phyloP scores from a whole-genome alignment of 2,113 vertebrate genomes.

The Tiliqua scincoides region DNA sequence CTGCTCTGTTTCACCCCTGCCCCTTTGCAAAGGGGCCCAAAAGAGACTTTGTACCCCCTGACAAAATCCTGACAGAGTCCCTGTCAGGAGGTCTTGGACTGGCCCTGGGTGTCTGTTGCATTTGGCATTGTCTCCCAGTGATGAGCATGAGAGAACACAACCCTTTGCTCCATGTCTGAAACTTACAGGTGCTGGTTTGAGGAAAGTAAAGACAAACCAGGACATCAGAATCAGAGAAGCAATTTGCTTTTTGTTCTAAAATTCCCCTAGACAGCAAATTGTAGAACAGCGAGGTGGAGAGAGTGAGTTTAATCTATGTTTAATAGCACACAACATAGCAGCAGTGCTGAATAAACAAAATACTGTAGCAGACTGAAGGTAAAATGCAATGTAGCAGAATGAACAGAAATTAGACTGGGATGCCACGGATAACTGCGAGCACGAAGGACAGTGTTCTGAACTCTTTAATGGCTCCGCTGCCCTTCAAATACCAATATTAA shows the following conservation, averaged over 20 bases:
- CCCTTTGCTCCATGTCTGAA: not conserved
- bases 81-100: no score
- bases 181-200: not conserved
- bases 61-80: no score
- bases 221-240: not conserved
- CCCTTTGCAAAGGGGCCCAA: no score
- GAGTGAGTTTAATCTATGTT: not conserved
- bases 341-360: not conserved
- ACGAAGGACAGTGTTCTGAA: not conserved
- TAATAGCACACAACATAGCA: not conserved
- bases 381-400: not conserved
- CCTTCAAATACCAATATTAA: not conserved
- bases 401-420: not conserved
- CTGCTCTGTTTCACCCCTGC: no score
- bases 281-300: not conserved
- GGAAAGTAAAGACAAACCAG: not conserved
- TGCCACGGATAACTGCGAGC: not conserved
- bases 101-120: no score
- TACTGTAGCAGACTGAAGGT: not conserved
- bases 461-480: not conserved
- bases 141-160: not conserved
- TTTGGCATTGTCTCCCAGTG: not conserved
- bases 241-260: slow-evolving; percentile 2
- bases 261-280: not conserved
- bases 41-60: no score